Conservation (phyloP, 2,113 vertebrate species). For the Macrotis lagotis region DNA sequence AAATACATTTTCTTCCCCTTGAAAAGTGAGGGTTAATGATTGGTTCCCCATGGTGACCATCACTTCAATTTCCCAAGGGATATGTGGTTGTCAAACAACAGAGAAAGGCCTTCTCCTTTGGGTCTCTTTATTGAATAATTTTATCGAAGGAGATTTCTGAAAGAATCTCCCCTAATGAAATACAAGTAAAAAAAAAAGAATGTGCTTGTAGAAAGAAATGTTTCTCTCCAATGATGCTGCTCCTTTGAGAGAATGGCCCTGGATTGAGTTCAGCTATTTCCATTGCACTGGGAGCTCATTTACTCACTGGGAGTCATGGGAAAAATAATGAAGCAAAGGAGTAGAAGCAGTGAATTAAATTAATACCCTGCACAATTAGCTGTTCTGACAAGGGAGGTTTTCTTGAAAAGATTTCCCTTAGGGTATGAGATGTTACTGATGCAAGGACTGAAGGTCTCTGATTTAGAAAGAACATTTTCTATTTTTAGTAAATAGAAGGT, state of each 20-base stretch:
- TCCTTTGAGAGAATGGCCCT: slow-evolving; percentile 66
- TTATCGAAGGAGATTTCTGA: slow-evolving; percentile 68
- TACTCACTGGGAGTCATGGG: slow-evolving; percentile 72
- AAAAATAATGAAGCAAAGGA: slow-evolving; percentile 67
- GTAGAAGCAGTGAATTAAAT: slow-evolving; percentile 55
- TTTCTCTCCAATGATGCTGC: slow-evolving; percentile 51
- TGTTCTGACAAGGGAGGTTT: neutral
- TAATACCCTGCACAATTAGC: neutral
- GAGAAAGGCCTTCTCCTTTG: slow-evolving; percentile 22
- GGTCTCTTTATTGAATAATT: slow-evolving; percentile 57
- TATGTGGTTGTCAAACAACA: slow-evolving; percentile 6
- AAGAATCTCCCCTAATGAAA: slow-evolving; percentile 58
- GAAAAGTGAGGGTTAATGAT: neutral
- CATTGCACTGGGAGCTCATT: slow-evolving; percentile 66
- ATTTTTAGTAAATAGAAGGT: neutral
- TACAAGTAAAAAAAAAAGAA: neutral
- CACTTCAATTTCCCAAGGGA: neutral
- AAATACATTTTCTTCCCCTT: neutral
- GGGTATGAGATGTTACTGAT: neutral
- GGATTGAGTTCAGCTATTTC: slow-evolving; percentile 74
- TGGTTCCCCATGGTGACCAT: neutral
- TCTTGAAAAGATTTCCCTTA: neutral
- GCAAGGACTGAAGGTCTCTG: neutral
- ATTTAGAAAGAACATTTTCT: neutral
- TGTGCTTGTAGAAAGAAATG: slow-evolving; percentile 52